A percentile compares a stretch with the other conserved stretches of the same genome.
Conservation (phyloP, 2,888 invertebrate species). For the Psylliodes chrysocephalus region DNA sequence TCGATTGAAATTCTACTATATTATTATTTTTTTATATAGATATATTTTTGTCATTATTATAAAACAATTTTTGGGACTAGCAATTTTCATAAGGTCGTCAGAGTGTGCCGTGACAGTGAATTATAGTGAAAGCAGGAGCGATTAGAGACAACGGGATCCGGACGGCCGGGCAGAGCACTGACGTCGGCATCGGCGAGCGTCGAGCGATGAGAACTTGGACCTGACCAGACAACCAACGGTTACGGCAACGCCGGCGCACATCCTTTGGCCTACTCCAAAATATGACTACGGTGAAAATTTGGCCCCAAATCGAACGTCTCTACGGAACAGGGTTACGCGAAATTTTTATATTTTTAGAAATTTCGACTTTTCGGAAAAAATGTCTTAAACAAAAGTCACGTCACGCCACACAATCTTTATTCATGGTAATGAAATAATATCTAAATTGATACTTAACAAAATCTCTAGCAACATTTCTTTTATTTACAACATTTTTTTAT, state of each 20-base stretch:
- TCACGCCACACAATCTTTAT: no score
- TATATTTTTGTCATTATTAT: no score
- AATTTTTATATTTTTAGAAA: background rate
- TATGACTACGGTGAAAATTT: background rate
- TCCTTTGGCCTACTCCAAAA: background rate
- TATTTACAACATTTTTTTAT: no score
- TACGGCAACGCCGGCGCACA: slow-evolving; percentile 6
- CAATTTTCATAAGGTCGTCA: no score
- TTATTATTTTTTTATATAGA: no score
- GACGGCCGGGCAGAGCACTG: slow-evolving; percentile 5
- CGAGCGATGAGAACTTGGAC: no score
- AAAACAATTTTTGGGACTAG: no score
- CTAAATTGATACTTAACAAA: no score
- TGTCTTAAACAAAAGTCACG: background rate
- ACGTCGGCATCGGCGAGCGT: background rate
- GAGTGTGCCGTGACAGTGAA: background rate
- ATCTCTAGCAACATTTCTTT: no score
- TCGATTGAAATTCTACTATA: no score
- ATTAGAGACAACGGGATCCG: slow-evolving; percentile 4
- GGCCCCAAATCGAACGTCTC: background rate
- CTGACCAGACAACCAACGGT: background rate
- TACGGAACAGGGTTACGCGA: no score
- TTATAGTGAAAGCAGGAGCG: background rate
- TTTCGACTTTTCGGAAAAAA: background rate
- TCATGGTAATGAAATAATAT: no score